Base-by-base conservation (phyloP, 2,888 invertebrate genomes). In the Scaptomyza cyrtandrae region DNA sequence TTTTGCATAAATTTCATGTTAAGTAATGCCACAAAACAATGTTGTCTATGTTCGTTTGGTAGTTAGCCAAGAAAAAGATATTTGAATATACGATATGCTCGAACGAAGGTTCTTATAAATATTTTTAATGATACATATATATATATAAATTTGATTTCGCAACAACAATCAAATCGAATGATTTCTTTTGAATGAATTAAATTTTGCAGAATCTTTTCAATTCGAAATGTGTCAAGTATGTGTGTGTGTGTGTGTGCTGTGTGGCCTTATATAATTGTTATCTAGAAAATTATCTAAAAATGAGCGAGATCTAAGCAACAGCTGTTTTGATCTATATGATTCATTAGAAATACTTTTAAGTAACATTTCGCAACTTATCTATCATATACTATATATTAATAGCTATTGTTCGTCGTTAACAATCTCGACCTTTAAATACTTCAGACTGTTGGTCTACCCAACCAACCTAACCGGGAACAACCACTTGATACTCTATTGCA, bases 1-100 rank as follows among this genome's bases (percentile, higher is more conserved):
- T 80, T 84, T 71, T 65, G 85, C 79, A 80, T 81, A 85, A 75
- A 84, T 81, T 71, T 75, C 44, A 71, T 75, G 78, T 82, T 84
- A 77, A 82, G 87, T 82, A 82, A 82, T 86, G 87, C 65, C 39
- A 39, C 14, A 37, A 46, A 71, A 71, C 71, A 82, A 68, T 50
- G 62, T 61, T 65, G 68, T 66, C 68, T 60, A 79, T 73, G 80
- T 53, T 67, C 77, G 71, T 75, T 82, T 82, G 87, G 81, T 86
- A 75, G 87, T 84, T 84, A 57, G 81, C 81, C 81, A 82, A 82
- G 67, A 86, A 41, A 41, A 45, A 39, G 14, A 43, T 53, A 27
- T n/a, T 24, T 41, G 39, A 58, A 50, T 49, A 43, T 43, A 27
- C 33, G 71, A 39, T 48, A 24, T 45, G 74, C 49, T 44, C 29